These are phyloP conservation scores for Bubalus kerabau DNA, from an alignment of 2,113 vertebrate genomes.

Conservation along the genomic window DNA sequence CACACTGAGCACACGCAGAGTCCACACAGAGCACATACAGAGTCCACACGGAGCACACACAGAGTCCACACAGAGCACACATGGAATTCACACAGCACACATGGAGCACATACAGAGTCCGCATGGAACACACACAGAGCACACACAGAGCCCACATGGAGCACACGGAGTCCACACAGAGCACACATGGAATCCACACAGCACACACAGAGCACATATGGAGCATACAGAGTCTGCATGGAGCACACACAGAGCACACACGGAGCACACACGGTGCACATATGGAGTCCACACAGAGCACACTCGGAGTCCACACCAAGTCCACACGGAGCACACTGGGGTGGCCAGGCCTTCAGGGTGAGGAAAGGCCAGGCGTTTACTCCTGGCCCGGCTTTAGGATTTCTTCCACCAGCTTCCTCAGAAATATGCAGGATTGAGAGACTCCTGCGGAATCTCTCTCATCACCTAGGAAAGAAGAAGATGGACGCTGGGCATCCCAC, in stretches of 20 bases:
- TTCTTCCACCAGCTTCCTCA: background rate
- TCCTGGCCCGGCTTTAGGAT: background rate
- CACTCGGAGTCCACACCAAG: background rate
- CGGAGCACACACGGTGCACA: rapidly evolving
- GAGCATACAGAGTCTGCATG: rapidly evolving
- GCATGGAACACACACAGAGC: no score
- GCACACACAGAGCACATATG: no score
- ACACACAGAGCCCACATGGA: rapidly evolving
- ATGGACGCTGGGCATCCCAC: rapidly evolving
- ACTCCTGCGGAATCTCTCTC: rapidly evolving
- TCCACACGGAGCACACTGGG: rapidly evolving
- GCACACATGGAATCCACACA: no score
- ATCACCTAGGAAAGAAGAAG: no score
- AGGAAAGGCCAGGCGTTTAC: background rate
- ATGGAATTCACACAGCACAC: no score
- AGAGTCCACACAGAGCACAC: no score
- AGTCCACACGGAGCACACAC: no score
- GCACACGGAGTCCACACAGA: no score
- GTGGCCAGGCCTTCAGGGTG: rapidly evolving
- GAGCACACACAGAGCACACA: no score
- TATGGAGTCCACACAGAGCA: no score
- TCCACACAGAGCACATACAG: no score
- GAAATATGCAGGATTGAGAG: background rate
- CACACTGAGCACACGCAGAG: rapidly evolving
- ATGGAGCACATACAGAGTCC: rapidly evolving